A percentile compares a stretch with the other conserved stretches of the same genome.
Evolutionary conservation across 2,888 invertebrate genomes (phyloP).

Genomic region (Augochlorella aurata): DNA sequence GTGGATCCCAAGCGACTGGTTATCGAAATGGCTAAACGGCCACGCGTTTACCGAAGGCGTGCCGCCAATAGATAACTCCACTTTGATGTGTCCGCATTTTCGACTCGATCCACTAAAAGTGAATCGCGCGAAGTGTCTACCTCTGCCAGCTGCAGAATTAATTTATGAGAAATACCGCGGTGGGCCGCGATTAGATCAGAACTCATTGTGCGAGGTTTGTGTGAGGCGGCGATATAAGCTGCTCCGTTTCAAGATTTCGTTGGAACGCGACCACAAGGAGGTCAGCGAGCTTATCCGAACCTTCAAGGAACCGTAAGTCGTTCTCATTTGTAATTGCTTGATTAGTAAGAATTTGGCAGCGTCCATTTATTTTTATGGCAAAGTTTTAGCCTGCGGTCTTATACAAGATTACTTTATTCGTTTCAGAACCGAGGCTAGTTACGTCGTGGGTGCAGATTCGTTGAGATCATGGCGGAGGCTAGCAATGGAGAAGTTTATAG

Average conservation of each 20-base stretch:
- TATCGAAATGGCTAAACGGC: conserved; percentile 82
- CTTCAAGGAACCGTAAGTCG: conserved; percentile 76
- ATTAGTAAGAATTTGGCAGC: not conserved
- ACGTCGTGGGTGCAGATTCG: conserved; percentile 84
- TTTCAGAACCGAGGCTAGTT: conserved; percentile 76
- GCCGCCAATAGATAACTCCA: conserved; percentile 81
- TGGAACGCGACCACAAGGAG: conserved; percentile 83
- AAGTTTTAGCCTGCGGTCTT: too few relatives aligned
- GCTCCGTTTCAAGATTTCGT: conserved; percentile 81
- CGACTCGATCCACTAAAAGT: conserved; percentile 82
- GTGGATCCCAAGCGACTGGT: conserved; percentile 83
- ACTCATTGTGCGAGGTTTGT: conserved; percentile 81
- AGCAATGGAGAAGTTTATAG: conserved; percentile 78
- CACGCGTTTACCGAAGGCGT: conserved; percentile 71
- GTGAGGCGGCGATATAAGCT: conserved; percentile 82
- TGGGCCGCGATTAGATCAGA: conserved; percentile 80
- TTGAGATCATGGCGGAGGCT: conserved; percentile 83
- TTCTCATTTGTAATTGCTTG: not conserved
- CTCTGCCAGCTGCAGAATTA: conserved; percentile 78
- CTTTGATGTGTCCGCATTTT: conserved; percentile 82
- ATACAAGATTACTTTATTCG: conserved; percentile 11
- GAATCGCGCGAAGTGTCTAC: conserved; percentile 82
- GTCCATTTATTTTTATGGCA: too few relatives aligned
- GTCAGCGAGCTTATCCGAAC: conserved; percentile 81
- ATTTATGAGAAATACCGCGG: conserved; percentile 82